Base-by-base conservation (phyloP, 1,140 invertebrate species). In the Drosophila lini region DNA sequence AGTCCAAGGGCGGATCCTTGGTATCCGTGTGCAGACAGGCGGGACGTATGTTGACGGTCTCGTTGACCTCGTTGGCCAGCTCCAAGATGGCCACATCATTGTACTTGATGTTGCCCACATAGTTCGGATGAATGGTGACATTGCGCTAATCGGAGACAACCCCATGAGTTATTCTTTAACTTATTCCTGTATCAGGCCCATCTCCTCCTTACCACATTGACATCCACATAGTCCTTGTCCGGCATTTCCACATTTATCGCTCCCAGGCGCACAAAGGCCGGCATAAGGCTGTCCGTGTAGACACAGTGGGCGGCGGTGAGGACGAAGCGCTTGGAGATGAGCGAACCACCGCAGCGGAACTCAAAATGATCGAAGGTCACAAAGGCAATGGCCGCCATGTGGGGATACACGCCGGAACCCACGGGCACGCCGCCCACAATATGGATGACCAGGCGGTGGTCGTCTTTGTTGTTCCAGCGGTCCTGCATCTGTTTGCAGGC, bases 291-390 rank as follows among this genome's bases (percentile, higher is more conserved):
- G 1, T 47, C 31, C 22, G 56, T 71, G 13, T 80, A 94, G 3
- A 97, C 92, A 71, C 97, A 97, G 89, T 97, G 97, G 7, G 96
- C 96, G 0, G 97, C 97, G 0, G 97, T 97, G 5, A 94, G 67
- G 8, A 94, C 91, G 53, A 92, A 93, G 16, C 91, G 80, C 1
- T 73, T 78, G 45, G 82, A 91, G 62, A 94, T 94, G 36, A 94
- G 61, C 8, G 93, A 93, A 6, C 93, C 93, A 5, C 93, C 93
- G 62, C 93, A 94, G 42, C 92, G 89, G 65, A 91, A 94, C 10
- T 36, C 16, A 16, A 44, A 55, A 8, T 10, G 63, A 15, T 55
- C 86, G 3, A 88, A 67, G 3, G 10, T 38, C 4, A 16, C 59
- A n/a, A 62, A 82, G 15, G 74, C 91, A 2, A 92, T 79, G 8